A percentile compares a stretch with the other conserved stretches of the same genome.
phyloP scores from a whole-genome alignment of 2,888 invertebrate species.

The Pyralis farinalis region DNA sequence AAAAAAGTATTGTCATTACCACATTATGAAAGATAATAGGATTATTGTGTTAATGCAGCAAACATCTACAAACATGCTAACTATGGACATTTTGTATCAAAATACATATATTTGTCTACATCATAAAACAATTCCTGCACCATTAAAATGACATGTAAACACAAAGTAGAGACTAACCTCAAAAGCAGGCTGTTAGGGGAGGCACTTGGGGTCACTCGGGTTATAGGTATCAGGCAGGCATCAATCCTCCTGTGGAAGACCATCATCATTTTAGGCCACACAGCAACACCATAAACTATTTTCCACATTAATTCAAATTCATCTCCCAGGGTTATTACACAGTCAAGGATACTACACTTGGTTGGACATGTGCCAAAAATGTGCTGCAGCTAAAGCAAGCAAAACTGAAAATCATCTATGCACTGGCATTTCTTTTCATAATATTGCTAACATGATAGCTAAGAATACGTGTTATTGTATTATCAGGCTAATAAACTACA shows the following conservation, averaged over 20 bases:
- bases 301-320: slow-evolving; percentile 41
- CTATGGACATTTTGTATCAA: too few relatives aligned
- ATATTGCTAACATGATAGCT: slow-evolving; percentile 22
- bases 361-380: slow-evolving; percentile 70
- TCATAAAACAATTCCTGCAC: not conserved
- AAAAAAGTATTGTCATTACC: too few relatives aligned
- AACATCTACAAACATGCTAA: too few relatives aligned
- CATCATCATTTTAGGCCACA: slow-evolving; percentile 50
- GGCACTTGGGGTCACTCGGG: slow-evolving; percentile 70
- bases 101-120: too few relatives aligned
- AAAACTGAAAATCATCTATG: slow-evolving; percentile 62
- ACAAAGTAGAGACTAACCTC: slow-evolving; percentile 62
- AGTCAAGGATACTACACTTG: slow-evolving; percentile 73
- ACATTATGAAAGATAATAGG: too few relatives aligned
- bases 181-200: slow-evolving; percentile 75
- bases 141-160: not conserved
- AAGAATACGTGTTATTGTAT: slow-evolving; percentile 40
- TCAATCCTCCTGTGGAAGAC: slow-evolving; percentile 76
- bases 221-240: slow-evolving; percentile 61
- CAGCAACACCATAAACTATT: slow-evolving; percentile 40
- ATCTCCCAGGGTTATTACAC: slow-evolving; percentile 47
- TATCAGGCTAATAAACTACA: slow-evolving; percentile 17
- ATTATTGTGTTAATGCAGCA: too few relatives aligned
- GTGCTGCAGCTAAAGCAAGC: slow-evolving; percentile 57
- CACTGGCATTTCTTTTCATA: slow-evolving; percentile 25